phyloP scores from a whole-genome alignment of 2,888 invertebrate species.

The Pandemis corylana region DNA sequence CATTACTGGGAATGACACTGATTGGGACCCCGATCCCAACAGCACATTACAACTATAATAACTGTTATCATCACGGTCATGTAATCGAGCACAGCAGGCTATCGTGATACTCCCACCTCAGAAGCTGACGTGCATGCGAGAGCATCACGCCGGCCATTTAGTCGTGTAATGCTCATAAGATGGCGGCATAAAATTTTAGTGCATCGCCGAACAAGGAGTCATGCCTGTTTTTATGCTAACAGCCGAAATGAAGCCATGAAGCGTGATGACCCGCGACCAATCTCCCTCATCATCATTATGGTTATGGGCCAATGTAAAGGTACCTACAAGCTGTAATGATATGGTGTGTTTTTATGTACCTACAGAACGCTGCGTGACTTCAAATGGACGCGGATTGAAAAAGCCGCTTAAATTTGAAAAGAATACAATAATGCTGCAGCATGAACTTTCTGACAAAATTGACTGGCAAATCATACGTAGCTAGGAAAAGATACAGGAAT shows the following conservation, averaged over 20 bases:
- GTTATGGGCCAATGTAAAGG: background rate
- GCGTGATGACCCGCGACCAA: slow-evolving; percentile 4
- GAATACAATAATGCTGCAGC: background rate
- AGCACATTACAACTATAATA: background rate
- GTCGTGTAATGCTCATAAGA: slow-evolving; percentile 18
- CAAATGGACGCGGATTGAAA: background rate
- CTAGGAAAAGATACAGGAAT: background rate
- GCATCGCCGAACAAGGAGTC: slow-evolving; percentile 17
- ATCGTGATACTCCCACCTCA: background rate
- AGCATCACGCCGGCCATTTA: slow-evolving; percentile 7
- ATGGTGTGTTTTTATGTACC: background rate
- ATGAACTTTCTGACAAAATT: background rate
- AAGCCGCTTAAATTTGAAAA: background rate
- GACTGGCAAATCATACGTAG: background rate
- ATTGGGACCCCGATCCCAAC: background rate
- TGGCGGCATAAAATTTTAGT: slow-evolving; percentile 31
- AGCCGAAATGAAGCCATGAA: slow-evolving; percentile 19
- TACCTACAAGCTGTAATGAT: background rate
- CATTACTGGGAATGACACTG: background rate
- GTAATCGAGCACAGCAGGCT: background rate
- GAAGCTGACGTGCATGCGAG: background rate
- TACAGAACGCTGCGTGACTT: background rate
- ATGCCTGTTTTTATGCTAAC: slow-evolving; percentile 13
- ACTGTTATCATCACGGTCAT: background rate
- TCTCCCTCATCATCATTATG: slow-evolving; percentile 9